Evolutionary conservation across 2,113 vertebrate genomes (phyloP).

Genomic region (Mirza zaza): DNA sequence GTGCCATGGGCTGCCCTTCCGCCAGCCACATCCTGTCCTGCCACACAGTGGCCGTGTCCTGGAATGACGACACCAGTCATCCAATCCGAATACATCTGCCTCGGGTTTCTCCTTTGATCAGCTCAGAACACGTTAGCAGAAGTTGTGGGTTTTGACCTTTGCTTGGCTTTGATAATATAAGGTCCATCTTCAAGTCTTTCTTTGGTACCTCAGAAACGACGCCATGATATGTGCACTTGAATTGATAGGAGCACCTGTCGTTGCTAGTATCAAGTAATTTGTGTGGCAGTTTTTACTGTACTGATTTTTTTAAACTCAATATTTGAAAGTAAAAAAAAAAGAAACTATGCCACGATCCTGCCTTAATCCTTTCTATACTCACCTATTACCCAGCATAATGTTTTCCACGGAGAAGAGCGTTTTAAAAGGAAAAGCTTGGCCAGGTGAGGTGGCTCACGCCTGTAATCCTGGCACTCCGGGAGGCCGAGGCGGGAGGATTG

Average conservation of each 20-base stretch:
- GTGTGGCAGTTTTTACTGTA: conserved; percentile 61
- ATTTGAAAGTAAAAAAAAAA: conserved; percentile 71
- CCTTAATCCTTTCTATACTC: not conserved
- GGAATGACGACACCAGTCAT: not conserved
- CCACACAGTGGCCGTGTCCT: not conserved
- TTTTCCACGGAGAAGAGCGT: not conserved
- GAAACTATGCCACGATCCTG: not conserved
- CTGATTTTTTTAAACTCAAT: conserved; percentile 55
- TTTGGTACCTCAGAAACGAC: not conserved
- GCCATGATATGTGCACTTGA: conserved; percentile 30
- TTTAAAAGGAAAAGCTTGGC: not conserved
- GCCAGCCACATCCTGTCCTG: not conserved
- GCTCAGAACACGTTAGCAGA: not conserved
- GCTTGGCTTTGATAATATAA: not conserved
- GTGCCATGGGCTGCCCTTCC: not conserved
- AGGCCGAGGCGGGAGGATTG: too few species aligned
- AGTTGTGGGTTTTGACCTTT: not conserved
- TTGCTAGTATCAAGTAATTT: conserved; percentile 2
- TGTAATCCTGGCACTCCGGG: too few species aligned
- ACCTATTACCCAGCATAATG: not conserved
- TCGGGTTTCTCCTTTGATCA: not conserved
- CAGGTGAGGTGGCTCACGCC: too few species aligned
- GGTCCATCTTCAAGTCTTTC: not conserved
- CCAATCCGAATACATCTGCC: not conserved
- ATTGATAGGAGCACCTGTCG: not conserved